A percentile compares a stretch with the other conserved stretches of the same genome.
These are phyloP conservation scores for Pelobates cultripes DNA, from an alignment of 2,797 vertebrate genomes.

Conservation along the genomic window DNA sequence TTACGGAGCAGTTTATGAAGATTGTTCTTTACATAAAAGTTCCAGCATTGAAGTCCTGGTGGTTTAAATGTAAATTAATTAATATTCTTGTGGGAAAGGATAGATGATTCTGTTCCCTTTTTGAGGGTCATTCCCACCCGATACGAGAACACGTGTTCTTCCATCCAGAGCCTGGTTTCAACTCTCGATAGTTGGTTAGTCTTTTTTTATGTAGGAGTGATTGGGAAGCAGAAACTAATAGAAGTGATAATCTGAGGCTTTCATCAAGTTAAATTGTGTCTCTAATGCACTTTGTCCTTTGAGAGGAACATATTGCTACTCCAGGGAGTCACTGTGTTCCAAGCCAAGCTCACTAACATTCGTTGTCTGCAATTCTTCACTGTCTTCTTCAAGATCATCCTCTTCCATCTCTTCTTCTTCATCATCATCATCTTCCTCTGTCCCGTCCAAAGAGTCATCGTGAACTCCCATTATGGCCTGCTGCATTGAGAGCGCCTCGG, in stretches of 20 bases:
- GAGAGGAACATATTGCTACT: slow-evolving; percentile 67
- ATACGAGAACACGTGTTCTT: not conserved
- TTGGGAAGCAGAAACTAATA: no score
- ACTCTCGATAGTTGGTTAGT: not conserved
- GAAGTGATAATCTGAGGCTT: no score
- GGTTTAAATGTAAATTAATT: not conserved
- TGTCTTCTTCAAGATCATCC: slow-evolving; percentile 82
- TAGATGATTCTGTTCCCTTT: not conserved
- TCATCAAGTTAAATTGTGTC: no score
- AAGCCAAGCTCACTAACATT: slow-evolving; percentile 82
- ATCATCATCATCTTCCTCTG: slow-evolving; percentile 85
- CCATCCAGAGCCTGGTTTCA: not conserved
- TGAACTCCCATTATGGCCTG: slow-evolving; percentile 92
- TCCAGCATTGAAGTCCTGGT: slow-evolving; percentile 4
- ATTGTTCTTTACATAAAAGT: slow-evolving; percentile 29
- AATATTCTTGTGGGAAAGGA: not conserved
- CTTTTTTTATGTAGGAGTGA: no score
- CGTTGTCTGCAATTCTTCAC: slow-evolving; percentile 78
- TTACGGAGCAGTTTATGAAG: slow-evolving; percentile 13
- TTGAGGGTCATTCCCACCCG: not conserved
- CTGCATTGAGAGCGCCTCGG: slow-evolving; percentile 96
- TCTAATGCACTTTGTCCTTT: not conserved
- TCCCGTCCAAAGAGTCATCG: slow-evolving; percentile 92
- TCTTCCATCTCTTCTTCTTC: slow-evolving; percentile 89
- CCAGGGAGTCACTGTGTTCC: slow-evolving; percentile 91